A percentile compares a stretch with the other conserved stretches of the same genome.
These are phyloP conservation scores for Lobophora halterata DNA, from an alignment of 2,888 invertebrate species.

Conservation along the genomic window DNA sequence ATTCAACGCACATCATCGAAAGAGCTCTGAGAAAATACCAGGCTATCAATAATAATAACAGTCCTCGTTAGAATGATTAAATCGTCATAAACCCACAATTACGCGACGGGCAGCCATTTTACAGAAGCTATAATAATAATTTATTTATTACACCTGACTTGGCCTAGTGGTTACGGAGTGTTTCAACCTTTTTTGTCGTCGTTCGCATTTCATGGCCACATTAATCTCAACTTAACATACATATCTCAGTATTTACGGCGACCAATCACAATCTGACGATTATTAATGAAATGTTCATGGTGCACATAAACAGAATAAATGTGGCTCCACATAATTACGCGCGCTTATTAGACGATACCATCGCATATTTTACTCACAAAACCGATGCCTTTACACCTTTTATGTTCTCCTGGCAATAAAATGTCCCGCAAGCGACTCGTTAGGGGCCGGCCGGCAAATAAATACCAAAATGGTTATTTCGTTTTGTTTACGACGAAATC, in stretches of 20 bases:
- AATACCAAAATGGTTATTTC: slow-evolving; percentile 42
- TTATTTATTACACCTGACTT: slow-evolving; percentile 49
- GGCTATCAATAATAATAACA: slow-evolving; percentile 25
- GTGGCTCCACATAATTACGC: slow-evolving; percentile 44
- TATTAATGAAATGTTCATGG: slow-evolving; percentile 28
- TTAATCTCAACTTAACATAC: slow-evolving; percentile 40
- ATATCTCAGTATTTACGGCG: slow-evolving; percentile 38
- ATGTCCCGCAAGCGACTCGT: slow-evolving; percentile 38
- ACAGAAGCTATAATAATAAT: slow-evolving; percentile 46
- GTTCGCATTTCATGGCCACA: slow-evolving; percentile 39
- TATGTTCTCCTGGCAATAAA: slow-evolving; percentile 46
- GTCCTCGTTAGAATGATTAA: slow-evolving; percentile 30
- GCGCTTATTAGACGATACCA: slow-evolving; percentile 58
- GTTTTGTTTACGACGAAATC: slow-evolving; percentile 46
- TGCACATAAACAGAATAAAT: slow-evolving; percentile 13
- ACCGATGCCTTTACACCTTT: slow-evolving; percentile 44
- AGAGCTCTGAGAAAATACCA: slow-evolving; percentile 13
- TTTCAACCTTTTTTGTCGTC: slow-evolving; percentile 41
- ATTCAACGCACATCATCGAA: no score
- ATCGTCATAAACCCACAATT: slow-evolving; percentile 37
- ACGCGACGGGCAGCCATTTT: slow-evolving; percentile 34
- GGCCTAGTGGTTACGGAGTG: slow-evolving; percentile 38
- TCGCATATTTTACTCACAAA: slow-evolving; percentile 44
- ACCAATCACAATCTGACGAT: slow-evolving; percentile 26
- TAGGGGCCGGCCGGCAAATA: slow-evolving; percentile 44